Evolutionary conservation across 2,888 invertebrate species (phyloP).

Genomic region (Mesorhabditis belari): DNA sequence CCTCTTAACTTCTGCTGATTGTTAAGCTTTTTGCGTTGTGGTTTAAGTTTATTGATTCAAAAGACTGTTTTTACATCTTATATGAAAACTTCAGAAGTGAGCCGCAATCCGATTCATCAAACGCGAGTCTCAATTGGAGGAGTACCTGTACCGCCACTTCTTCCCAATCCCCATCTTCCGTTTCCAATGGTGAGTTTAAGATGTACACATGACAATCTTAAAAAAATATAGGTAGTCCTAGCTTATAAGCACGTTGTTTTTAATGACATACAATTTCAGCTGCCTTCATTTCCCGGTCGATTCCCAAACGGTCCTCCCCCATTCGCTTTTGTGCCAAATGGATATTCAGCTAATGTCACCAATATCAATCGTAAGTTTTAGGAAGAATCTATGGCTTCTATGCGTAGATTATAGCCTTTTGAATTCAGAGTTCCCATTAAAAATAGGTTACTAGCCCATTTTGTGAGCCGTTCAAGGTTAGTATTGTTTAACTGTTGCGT

Average conservation of each 20-base stretch:
- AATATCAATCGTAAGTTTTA: conserved; percentile 36
- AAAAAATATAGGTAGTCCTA: no score
- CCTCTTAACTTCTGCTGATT: no score
- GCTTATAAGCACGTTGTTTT: no score
- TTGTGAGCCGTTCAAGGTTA: no score
- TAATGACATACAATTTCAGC: background rate
- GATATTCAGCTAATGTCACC: conserved; percentile 42
- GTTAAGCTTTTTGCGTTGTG: no score
- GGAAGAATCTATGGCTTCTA: no score
- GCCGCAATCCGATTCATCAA: background rate
- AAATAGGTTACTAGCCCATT: no score
- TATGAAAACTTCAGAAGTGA: background rate
- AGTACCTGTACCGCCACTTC: background rate
- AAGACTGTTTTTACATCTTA: background rate
- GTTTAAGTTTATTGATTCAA: no score
- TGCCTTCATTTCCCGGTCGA: background rate
- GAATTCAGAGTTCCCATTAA: no score
- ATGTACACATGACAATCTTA: no score
- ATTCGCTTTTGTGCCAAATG: conserved; percentile 32
- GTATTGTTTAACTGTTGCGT: background rate
- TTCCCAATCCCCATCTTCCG: no score
- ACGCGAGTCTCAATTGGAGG: background rate
- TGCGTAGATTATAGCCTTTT: no score
- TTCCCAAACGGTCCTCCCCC: conserved; percentile 3
- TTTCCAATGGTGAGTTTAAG: background rate